These are phyloP conservation scores for Paedocypris micromegethes DNA, from an alignment of 2,797 vertebrate species.

Conservation along the genomic window DNA sequence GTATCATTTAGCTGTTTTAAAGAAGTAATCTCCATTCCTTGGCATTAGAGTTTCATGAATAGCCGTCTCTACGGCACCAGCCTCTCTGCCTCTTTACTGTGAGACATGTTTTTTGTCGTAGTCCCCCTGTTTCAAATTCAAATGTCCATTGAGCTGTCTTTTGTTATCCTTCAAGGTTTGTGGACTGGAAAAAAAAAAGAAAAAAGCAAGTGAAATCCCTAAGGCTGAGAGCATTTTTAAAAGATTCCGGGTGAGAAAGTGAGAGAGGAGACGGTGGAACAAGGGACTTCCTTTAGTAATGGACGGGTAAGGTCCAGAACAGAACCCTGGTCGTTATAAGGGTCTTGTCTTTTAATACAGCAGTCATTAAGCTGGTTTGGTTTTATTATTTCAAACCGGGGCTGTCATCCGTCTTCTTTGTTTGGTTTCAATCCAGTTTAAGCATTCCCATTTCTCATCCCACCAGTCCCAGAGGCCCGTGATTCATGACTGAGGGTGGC, in stretches of 20 bases:
- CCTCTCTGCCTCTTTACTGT: slow-evolving; percentile 56
- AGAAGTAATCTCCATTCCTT: slow-evolving; percentile 29
- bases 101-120: slow-evolving; percentile 51
- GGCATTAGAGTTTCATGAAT: slow-evolving; percentile 41
- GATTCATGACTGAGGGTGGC: slow-evolving; percentile 40
- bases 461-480: slow-evolving; percentile 37
- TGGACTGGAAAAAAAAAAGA: slow-evolving; percentile 66
- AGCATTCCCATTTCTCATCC: slow-evolving; percentile 9
- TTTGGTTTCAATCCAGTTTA: slow-evolving; percentile 27
- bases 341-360: neutral
- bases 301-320: slow-evolving; percentile 48
- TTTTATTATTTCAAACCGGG: slow-evolving; percentile 17
- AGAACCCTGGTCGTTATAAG: slow-evolving; percentile 36
- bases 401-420: slow-evolving; percentile 32
- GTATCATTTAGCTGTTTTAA: too few species aligned
- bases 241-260: slow-evolving; percentile 53
- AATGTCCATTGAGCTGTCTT: slow-evolving; percentile 68
- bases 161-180: slow-evolving; percentile 67
- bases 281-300: slow-evolving; percentile 40
- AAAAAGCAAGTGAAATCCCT: slow-evolving; percentile 65
- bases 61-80: slow-evolving; percentile 46
- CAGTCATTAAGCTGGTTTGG: slow-evolving; percentile 8
- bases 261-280: slow-evolving; percentile 34
- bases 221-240: slow-evolving; percentile 60
- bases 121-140: slow-evolving; percentile 72